Base-by-base conservation (phyloP, 2,888 invertebrate genomes). In the Yponomeuta malinellus region DNA sequence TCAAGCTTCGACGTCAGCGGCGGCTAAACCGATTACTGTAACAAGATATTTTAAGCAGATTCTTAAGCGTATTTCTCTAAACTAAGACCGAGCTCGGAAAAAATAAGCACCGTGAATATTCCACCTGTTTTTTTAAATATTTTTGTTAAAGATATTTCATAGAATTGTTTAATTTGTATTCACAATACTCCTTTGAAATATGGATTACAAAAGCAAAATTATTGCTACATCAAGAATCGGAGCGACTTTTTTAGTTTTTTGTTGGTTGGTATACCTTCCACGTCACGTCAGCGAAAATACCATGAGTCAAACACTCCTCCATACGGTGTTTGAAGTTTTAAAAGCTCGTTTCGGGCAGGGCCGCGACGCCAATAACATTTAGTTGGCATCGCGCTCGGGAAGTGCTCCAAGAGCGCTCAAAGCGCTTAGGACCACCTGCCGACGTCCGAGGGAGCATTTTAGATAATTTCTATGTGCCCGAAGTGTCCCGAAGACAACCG, bases 11-110 rank as follows among this genome's bases (percentile, higher is more conserved):
- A 81, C 78, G 78, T 48, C 33, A 79, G 81, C 78, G 77, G 78
- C 79, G 82, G 83, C 78, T 87, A 86, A 88, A 87, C 87, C 86
- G 85, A 87, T 90, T 89, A 89, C 83, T 76, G 84, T 86, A 88
- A 86, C 86, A 84, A 85, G 86, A 89, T 88, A 88, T 86, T 87
- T 86, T 85, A 83, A 87, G 83, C 83, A 83, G 82, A 81, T 86
- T 80, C 78, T 75, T 75, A 76, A 76, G 75, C 76, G 73, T 66
- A 29, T 73, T 75, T 74, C 74, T 76, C 74, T 74, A 74, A 59
- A 43, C 12, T 6, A 43, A 67, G 37, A 37, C 6, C 12, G 9
- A 6, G n/a, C 43, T n/a, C 3, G 37, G 10, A 66, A 37, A 59
- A 59, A 59, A 12, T 15, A 15, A 12, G 52, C 52, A 59, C 12